These are phyloP conservation scores for Bolinopsis microptera DNA, from an alignment of 37 sponge, comb jelly and placozoan species.

Conservation along the genomic window DNA sequence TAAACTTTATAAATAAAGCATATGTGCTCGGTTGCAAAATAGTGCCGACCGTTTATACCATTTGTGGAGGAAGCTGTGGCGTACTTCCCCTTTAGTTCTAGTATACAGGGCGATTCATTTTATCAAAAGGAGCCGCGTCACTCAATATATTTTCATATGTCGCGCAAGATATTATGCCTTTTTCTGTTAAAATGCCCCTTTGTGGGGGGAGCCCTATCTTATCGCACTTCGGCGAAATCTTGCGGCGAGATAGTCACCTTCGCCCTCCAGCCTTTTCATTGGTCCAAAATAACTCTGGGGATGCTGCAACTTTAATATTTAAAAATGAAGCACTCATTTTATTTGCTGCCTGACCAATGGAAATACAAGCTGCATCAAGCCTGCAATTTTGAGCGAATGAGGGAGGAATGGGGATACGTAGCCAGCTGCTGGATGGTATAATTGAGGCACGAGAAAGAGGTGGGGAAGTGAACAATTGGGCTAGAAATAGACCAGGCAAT, in stretches of 20 bases:
- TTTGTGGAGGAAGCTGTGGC: background rate
- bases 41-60: background rate
- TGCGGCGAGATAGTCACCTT: background rate
- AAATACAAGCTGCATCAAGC: no score
- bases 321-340: background rate
- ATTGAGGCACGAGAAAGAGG: no score
- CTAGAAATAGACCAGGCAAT: no score
- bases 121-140: background rate
- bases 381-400: no score
- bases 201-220: background rate
- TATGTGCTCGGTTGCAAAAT: background rate
- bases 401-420: no score
- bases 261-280: background rate
- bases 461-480: no score
- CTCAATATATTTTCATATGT: background rate
- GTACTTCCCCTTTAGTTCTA: background rate
- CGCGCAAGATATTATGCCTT: background rate
- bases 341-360: background rate
- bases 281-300: background rate
- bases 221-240: background rate
- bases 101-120: background rate
- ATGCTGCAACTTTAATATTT: background rate
- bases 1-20: background rate
- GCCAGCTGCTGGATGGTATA: no score
- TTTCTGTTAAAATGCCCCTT: background rate